Base-by-base conservation (phyloP, 2,113 vertebrate genomes). In the Scolopax mira region DNA sequence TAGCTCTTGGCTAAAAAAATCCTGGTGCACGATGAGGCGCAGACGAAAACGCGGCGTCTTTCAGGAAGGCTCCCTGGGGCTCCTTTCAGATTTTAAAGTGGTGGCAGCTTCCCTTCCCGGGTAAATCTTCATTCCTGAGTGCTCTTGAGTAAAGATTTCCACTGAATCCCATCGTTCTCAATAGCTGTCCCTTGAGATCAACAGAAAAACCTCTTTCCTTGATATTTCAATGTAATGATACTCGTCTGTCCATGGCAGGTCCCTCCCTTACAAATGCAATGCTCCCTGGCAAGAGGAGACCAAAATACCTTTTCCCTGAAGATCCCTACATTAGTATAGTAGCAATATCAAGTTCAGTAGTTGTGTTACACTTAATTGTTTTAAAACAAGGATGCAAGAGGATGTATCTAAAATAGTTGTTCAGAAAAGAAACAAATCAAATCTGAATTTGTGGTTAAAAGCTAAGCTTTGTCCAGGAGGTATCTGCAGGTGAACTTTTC, bases 1-100 rank as follows among this genome's bases (percentile, higher is more conserved):
- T 92, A 93, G 90, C 61, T 90, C 94, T 89, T 13, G 7, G 94
- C 94, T 96, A 96, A 96, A 95, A 95, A 85, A 97, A 92, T 74
- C 94, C 85, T 95, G 85, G 60, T 85, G 83, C 9, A 44, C 64
- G 31, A n/a, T 54, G 85, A 89, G 93, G 61, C 27, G 0, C 65
- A 28, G 46, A 65, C 0, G 39, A 91, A 88, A 95, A 81, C 0
- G 1, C 1, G 10, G 61, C 51, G 73, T 84, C 39, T 93, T 91
- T 79, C 89, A 89, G 87, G 67, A 89, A 82, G 73, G 55, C 27
- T 79, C 54, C 67, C 69, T 24, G 10, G 35, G 35, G 58, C 16
- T 73, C 24, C 46, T 86, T 44, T 22, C 69, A 39, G 66, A 51
- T 33, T 84, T 81, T 67, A 84, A 91, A 89, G 69, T 0, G 6